Evolutionary conservation across 2,113 vertebrate genomes (phyloP).

Genomic region (Pterocles gutturalis): DNA sequence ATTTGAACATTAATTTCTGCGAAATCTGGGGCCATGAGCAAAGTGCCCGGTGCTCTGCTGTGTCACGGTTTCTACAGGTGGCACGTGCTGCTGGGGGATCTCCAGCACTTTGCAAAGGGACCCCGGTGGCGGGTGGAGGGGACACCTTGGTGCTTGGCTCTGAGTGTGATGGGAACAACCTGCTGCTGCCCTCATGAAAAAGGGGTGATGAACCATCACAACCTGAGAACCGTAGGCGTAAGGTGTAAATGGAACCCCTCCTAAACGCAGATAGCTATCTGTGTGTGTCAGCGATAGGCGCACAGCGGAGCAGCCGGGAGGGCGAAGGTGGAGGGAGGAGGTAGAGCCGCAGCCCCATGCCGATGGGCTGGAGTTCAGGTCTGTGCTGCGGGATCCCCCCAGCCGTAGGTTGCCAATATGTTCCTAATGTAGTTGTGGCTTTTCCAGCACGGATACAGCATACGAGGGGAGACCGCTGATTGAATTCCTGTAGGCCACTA

Average conservation of each 20-base stretch:
- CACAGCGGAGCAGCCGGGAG: background rate
- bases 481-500: slow-evolving; percentile 9
- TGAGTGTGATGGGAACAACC: background rate
- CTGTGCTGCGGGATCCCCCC: background rate
- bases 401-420: background rate
- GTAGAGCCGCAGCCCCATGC: background rate
- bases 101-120: background rate
- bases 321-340: background rate
- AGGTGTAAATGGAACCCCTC: background rate
- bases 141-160: background rate
- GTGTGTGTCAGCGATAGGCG: background rate
- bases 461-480: background rate
- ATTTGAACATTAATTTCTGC: background rate
- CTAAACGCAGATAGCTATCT: background rate
- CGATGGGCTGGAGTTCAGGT: background rate
- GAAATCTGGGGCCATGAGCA: background rate
- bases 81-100: background rate
- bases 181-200: background rate
- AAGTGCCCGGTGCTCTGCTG: background rate
- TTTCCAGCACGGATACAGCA: background rate
- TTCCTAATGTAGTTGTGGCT: background rate
- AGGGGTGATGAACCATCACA: background rate
- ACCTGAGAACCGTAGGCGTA: background rate
- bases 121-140: accelerated
- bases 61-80: background rate